phyloP scores from a whole-genome alignment of 2,888 invertebrate genomes.

The Formica aserva region DNA sequence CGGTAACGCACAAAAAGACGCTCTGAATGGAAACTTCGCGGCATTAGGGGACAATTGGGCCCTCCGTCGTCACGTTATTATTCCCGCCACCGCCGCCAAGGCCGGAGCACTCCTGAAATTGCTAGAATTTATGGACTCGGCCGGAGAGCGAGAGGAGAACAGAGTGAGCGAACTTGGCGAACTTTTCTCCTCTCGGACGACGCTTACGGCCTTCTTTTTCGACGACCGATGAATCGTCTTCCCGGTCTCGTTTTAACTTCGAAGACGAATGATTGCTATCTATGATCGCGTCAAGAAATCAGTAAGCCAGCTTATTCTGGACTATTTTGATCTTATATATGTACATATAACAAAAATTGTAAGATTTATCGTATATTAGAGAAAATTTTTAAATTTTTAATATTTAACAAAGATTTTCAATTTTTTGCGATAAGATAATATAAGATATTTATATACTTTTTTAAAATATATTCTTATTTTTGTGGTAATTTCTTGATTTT shows the following conservation, averaged over 20 bases:
- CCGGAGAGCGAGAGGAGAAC: slow-evolving; percentile 33
- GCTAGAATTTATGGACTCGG: slow-evolving; percentile 78
- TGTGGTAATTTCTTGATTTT: background rate
- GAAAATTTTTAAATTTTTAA: background rate
- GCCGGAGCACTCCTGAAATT: slow-evolving; percentile 78
- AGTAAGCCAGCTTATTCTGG: slow-evolving; percentile 18
- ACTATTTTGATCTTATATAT: slow-evolving; percentile 10
- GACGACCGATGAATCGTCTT: slow-evolving; percentile 51
- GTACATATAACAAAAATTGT: background rate
- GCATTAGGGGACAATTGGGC: slow-evolving; percentile 82
- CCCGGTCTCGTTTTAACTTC: slow-evolving; percentile 29
- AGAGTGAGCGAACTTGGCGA: slow-evolving; percentile 58
- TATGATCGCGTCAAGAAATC: slow-evolving; percentile 60
- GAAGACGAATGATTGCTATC: slow-evolving; percentile 65
- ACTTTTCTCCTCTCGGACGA: slow-evolving; percentile 71
- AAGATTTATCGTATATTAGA: background rate
- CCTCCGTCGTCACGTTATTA: slow-evolving; percentile 80
- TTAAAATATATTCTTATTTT: background rate
- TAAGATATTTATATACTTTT: background rate
- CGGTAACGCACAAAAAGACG: slow-evolving; percentile 80
- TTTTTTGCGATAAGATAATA: background rate
- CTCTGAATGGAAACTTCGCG: slow-evolving; percentile 80
- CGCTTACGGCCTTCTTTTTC: slow-evolving; percentile 62
- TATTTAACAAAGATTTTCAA: background rate
- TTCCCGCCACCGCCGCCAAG: slow-evolving; percentile 72